Base-by-base conservation (phyloP, 2,797 vertebrate genomes). In the Pseudochirops corinnae region DNA sequence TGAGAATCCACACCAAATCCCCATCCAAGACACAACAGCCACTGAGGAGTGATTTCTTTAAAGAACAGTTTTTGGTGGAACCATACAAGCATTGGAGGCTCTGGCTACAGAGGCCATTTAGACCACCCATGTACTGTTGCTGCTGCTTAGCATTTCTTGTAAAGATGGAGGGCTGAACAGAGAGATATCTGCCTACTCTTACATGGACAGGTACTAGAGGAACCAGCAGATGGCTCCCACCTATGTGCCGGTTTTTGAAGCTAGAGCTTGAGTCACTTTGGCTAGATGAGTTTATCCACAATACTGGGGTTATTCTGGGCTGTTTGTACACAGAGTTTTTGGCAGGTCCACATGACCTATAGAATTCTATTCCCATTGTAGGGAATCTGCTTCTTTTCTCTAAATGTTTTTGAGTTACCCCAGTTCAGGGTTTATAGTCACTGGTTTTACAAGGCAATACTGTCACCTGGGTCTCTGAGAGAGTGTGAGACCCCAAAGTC, bases 101-200 rank as follows among this genome's bases (percentile, higher is more conserved):
- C n/a, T 46, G 39, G 74, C 21, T 87, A 87, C 74, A 12, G 74
- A 46, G 24, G 24, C 7, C 24, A 87, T 33, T 87, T 3, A 87
- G 39, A 87, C 21, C 39, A 46, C 21, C 39, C 74, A 50, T 87
- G 39, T 0, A 98, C 98, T 10, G 95, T 82, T 46, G 67, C n/a
- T 39, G 33, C 33, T 21, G 16, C 62, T 82, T 46, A 82, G n/a
- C 6, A 82, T 39, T 2, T 46, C 74, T 82, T 31, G n/a, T 74
- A 74, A 74, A 4, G 31, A 62, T 62, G 60, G 62, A 74, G 33
- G 33, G 5, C 62, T 18, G 33, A n/a, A 16, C 62, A n/a, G 33
- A 67, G 60, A 33, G 62, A 21, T 6, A 18, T 39, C 16, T 74
- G 62, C 5, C 62, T 74, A 5, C 62, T 21, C 16, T 74, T 39